Percentiles rank a stretch among this genome's conserved stretches.
phyloP scores from a whole-genome alignment of 2,797 vertebrate genomes.

The Emydoidea blandingii region DNA sequence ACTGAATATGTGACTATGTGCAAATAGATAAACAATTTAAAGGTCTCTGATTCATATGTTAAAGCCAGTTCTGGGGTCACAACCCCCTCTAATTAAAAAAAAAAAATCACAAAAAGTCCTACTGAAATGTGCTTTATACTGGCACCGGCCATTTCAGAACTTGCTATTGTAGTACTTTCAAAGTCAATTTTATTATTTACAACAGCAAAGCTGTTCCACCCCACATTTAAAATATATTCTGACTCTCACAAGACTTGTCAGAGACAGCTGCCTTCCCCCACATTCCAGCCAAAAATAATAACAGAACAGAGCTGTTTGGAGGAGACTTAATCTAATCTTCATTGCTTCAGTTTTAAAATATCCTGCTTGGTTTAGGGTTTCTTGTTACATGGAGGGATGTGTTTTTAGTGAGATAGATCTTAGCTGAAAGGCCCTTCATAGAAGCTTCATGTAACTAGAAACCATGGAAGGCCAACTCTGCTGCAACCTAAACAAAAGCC shows the following conservation, averaged over 20 bases:
- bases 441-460: conserved; percentile 68
- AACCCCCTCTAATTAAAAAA: not conserved
- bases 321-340: conserved; percentile 80
- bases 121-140: not conserved
- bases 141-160: not conserved
- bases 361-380: conserved; percentile 81
- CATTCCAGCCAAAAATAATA: conserved; percentile 84
- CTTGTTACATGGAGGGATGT: conserved; percentile 74
- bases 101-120: not conserved
- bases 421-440: conserved; percentile 58
- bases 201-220: not conserved
- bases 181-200: not conserved
- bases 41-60: not conserved
- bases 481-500: conserved; percentile 70
- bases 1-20: not conserved
- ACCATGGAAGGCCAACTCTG: conserved; percentile 54
- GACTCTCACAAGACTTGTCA: conserved; percentile 45
- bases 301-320: conserved; percentile 69
- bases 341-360: conserved; percentile 82
- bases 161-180: not conserved
- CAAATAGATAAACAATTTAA: not conserved
- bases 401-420: conserved; percentile 77
- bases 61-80: not conserved
- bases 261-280: conserved; percentile 79
- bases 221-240: not conserved